A percentile compares a stretch with the other conserved stretches of the same genome.
Evolutionary conservation across 2,113 vertebrate genomes (phyloP).

Genomic region (Mastomys coucha): DNA sequence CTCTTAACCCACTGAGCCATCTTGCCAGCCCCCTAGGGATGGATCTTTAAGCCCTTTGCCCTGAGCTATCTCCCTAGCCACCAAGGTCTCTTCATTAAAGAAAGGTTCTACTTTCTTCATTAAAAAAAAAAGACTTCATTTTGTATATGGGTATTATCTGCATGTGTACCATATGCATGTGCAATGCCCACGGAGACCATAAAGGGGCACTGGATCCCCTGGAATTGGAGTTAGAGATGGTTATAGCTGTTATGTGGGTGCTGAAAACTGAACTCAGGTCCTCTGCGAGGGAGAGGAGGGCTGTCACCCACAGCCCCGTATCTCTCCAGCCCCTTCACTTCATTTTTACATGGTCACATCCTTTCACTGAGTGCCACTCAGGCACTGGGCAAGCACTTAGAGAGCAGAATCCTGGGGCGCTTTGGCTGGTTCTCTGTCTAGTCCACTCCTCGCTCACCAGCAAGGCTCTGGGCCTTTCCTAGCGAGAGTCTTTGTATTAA

Average conservation of each 20-base stretch:
- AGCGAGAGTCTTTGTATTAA: background rate
- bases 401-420: background rate
- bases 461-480: background rate
- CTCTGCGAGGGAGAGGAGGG: background rate
- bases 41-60: background rate
- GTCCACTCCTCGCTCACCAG: background rate
- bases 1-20: too few species aligned
- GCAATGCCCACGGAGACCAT: background rate
- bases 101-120: background rate
- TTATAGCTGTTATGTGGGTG: background rate
- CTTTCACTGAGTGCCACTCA: background rate
- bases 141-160: background rate
- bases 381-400: too few species aligned
- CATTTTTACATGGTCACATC: background rate
- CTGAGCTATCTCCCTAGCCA: background rate
- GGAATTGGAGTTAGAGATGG: background rate
- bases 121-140: background rate
- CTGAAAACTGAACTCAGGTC: background rate
- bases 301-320: background rate
- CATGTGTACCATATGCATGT: background rate
- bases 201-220: background rate
- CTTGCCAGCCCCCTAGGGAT: too few species aligned
- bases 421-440: background rate
- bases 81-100: background rate
- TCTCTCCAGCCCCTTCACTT: background rate